Evolutionary conservation across 2,888 invertebrate species (phyloP), one percentile per base, ranked within the genome.

Genomic region (Andrena trimmerana): DNA sequence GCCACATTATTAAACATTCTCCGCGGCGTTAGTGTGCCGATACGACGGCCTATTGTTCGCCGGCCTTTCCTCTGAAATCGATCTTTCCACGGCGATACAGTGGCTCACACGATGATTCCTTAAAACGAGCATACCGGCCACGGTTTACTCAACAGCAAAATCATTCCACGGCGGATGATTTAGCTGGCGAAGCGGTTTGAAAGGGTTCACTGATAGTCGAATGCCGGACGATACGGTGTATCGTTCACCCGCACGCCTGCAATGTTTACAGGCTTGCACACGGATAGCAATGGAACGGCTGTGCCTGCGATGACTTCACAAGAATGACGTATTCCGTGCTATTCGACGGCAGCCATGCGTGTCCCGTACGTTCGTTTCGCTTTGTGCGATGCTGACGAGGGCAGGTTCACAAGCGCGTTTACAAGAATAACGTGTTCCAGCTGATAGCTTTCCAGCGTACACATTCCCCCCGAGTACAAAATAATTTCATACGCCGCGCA

Each of bases 291-390:
- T 72, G 79, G 63, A 36, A 73, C 62, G 75, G 81, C 66, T 78
- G 78, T 72, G 79, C 78, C 73, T 73, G 75, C 70, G 82, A 73
- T 85, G 86, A 90, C 84, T 81, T 84, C 84, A 86, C 57, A 36
- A 31, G 52, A 62, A 13, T n/a, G 67, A 78, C 57, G 57, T 59
- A 73, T 68, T 33, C 63, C 16, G 36, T 52, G 63, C 59, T 63
- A 73, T 82, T 78, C 70, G 66, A 67, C 33, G 59, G 81, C 67
- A 76, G 57, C 70, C 73, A 79, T 70, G 75, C 76, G 54, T 76
- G 63, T 42, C 31, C 69, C 62, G 33, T 71, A 33, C 54, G 4
- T 77, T 68, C 65, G 72, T 65, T 63, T 72, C 73, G 73, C 78
- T 73, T 73, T 67, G 57, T 50, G 66, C 20, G 29, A 59, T 24